Conservation (phyloP, 2,113 vertebrate species). For the Engystomops pustulosus region DNA sequence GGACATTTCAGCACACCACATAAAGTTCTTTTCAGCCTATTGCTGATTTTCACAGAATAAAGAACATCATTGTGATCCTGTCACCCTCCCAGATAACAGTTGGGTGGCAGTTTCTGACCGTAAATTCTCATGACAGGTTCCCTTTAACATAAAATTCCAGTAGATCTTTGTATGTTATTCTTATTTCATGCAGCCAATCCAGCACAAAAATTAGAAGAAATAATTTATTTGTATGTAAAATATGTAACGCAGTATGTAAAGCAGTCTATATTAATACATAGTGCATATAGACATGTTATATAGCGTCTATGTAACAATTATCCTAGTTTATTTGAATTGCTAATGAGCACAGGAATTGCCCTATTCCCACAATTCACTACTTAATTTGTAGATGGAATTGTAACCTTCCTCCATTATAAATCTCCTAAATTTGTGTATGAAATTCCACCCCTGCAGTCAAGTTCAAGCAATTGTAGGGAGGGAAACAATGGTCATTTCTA, state of each 20-base stretch:
- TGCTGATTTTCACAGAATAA: too few relatives aligned
- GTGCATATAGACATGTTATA: too few relatives aligned
- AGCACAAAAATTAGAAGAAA: too few relatives aligned
- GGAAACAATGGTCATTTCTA: background rate
- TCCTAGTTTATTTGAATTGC: background rate
- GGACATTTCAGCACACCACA: too few relatives aligned
- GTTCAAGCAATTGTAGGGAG: background rate
- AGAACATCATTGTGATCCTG: too few relatives aligned
- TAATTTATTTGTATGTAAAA: too few relatives aligned
- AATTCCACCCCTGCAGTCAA: background rate
- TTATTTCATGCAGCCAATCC: background rate
- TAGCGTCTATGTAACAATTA: background rate
- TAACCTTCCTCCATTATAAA: background rate
- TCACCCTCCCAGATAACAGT: too few relatives aligned
- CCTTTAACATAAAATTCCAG: too few relatives aligned
- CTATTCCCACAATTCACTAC: background rate
- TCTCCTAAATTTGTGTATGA: background rate
- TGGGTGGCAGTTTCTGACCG: too few relatives aligned
- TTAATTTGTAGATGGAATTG: background rate
- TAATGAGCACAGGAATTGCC: background rate
- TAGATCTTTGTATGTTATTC: background rate
- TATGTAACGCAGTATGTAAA: too few relatives aligned
- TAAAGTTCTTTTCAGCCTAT: too few relatives aligned
- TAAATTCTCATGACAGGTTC: too few relatives aligned
- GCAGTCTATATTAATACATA: background rate